phyloP scores from a whole-genome alignment of 1,140 invertebrate species.

The Papilio aristodemus region DNA sequence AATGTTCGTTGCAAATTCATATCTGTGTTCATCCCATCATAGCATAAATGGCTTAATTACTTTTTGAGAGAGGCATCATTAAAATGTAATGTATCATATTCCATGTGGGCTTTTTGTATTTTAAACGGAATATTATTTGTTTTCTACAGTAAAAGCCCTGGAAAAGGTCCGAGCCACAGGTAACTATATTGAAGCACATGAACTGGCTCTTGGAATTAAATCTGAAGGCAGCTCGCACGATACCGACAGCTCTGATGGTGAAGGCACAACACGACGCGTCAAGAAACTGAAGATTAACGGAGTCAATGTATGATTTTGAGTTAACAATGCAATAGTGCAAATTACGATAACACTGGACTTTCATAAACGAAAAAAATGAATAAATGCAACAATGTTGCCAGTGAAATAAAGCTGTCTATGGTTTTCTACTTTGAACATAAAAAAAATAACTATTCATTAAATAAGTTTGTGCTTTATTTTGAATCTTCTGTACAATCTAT shows the following conservation, averaged over 20 bases:
- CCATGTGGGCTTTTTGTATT: not conserved
- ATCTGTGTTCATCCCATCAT: too few species aligned
- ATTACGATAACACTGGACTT: constrained; percentile 7
- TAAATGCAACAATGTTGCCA: constrained; percentile 19
- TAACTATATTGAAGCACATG: constrained; percentile 80
- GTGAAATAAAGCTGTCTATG: constrained; percentile 14
- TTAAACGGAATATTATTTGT: too few species aligned
- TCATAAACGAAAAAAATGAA: not conserved
- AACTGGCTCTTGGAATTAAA: constrained; percentile 74
- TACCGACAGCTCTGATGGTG: constrained; percentile 78
- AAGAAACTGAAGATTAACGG: constrained; percentile 79
- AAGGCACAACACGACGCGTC: constrained; percentile 74
- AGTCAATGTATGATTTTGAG: constrained; percentile 58
- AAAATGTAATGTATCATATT: too few species aligned
- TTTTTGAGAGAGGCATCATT: too few species aligned
- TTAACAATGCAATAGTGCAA: constrained; percentile 28
- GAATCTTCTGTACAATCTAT: constrained; percentile 6
- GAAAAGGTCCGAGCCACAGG: constrained; percentile 85
- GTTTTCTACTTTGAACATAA: constrained; percentile 1
- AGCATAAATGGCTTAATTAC: too few species aligned
- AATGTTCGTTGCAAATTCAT: too few species aligned
- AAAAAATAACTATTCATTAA: not conserved
- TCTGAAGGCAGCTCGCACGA: constrained; percentile 78
- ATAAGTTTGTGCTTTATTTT: constrained; percentile 6
- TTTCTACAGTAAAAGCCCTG: constrained; percentile 82